Percentiles rank a stretch among this genome's conserved stretches.
Evolutionary conservation across 2,797 vertebrate genomes (phyloP).

Genomic region (Coregonus ussuriensis): DNA sequence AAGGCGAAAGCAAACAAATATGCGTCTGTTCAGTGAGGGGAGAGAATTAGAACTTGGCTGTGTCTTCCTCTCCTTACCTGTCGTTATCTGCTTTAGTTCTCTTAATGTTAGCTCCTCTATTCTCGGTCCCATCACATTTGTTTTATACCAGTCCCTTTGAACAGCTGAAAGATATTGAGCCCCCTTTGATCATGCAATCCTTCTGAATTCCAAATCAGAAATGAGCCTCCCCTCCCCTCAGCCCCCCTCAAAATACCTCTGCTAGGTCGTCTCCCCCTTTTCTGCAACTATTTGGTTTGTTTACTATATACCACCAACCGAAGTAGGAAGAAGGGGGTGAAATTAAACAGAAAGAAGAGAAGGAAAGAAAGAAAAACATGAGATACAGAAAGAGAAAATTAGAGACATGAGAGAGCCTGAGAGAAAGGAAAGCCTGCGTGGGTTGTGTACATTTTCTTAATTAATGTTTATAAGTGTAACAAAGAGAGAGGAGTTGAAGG

Average conservation of each 20-base stretch:
- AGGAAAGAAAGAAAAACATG: slow-evolving; percentile 40
- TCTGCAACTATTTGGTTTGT: slow-evolving; percentile 78
- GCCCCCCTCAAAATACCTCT: slow-evolving; percentile 43
- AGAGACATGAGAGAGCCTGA: slow-evolving; percentile 48
- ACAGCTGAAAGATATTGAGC: slow-evolving; percentile 91
- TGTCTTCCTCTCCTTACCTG: slow-evolving; percentile 84
- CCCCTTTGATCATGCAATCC: slow-evolving; percentile 94
- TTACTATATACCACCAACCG: slow-evolving; percentile 64
- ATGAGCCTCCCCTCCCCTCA: slow-evolving; percentile 64
- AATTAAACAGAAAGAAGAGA: slow-evolving; percentile 38
- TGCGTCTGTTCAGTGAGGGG: slow-evolving; percentile 69
- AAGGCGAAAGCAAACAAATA: slow-evolving; percentile 73
- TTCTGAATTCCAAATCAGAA: slow-evolving; percentile 93
- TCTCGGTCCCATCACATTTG: slow-evolving; percentile 95
- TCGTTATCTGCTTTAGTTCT: slow-evolving; percentile 87
- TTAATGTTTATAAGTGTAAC: slow-evolving; percentile 95
- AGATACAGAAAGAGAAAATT: slow-evolving; percentile 36
- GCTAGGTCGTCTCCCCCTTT: slow-evolving; percentile 68
- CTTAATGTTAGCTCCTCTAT: slow-evolving; percentile 91
- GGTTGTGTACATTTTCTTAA: slow-evolving; percentile 84
- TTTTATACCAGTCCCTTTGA: slow-evolving; percentile 93
- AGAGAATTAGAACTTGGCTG: slow-evolving; percentile 70
- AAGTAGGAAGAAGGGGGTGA: slow-evolving; percentile 36
- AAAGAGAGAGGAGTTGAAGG: slow-evolving; percentile 65
- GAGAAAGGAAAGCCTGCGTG: slow-evolving; percentile 40